Conservation (phyloP, 2,113 vertebrate species). For the Lontra canadensis region DNA sequence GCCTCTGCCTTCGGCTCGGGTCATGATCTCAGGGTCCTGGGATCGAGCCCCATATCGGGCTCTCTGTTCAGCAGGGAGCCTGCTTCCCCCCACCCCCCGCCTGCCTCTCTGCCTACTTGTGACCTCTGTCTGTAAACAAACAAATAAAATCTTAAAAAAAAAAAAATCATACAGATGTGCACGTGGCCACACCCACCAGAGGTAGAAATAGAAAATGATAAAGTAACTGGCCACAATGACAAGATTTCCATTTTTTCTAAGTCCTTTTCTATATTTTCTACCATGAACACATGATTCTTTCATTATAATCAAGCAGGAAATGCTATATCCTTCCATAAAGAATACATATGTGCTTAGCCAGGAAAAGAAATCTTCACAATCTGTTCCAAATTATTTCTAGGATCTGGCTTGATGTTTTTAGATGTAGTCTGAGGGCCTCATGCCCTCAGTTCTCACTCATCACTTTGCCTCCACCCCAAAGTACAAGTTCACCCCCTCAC, state of each 20-base stretch:
- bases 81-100: no score
- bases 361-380: background rate
- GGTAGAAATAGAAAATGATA: background rate
- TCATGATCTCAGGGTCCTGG: no score
- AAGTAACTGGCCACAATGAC: background rate
- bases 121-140: no score
- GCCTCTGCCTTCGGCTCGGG: no score
- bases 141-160: no score
- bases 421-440: background rate
- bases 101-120: no score
- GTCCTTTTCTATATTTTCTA: background rate
- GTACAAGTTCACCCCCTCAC: background rate
- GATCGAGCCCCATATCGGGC: no score
- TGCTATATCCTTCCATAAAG: background rate
- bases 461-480: background rate
- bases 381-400: slow-evolving; percentile 27
- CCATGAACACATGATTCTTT: background rate
- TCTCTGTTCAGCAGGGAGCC: no score
- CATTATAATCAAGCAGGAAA: background rate
- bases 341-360: background rate
- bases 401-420: background rate
- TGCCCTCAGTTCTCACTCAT: background rate
- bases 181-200: background rate
- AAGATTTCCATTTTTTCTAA: background rate
- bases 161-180: background rate